Percentiles rank a stretch among this genome's conserved stretches.
These are phyloP conservation scores for Spodoptera picta DNA, from an alignment of 2,888 invertebrate species.

Conservation along the genomic window DNA sequence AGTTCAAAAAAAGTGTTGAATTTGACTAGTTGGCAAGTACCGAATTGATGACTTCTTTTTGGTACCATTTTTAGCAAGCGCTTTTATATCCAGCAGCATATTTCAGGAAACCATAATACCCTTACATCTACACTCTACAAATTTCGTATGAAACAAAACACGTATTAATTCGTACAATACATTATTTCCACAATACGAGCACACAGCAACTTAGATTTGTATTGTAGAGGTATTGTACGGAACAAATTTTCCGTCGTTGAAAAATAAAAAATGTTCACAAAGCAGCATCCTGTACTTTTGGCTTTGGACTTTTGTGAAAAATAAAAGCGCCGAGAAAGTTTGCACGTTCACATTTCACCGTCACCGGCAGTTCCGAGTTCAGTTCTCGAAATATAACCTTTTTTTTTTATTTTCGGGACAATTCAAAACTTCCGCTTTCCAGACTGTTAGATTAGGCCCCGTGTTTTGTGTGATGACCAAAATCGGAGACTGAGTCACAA, in stretches of 20 bases:
- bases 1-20: too few relatives aligned
- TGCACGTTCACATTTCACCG: slow-evolving; percentile 52
- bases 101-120: too few relatives aligned
- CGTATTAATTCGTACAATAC: neutral
- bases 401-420: slow-evolving; percentile 27
- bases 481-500: neutral
- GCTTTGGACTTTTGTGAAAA: slow-evolving; percentile 52
- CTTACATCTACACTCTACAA: neutral
- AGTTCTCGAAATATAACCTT: slow-evolving; percentile 37
- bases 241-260: slow-evolving; percentile 38
- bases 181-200: slow-evolving; percentile 14
- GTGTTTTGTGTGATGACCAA: slow-evolving; percentile 14
- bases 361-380: slow-evolving; percentile 47
- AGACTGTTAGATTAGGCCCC: neutral
- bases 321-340: slow-evolving; percentile 51
- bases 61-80: too few relatives aligned
- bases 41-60: too few relatives aligned
- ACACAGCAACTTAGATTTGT: slow-evolving; percentile 37
- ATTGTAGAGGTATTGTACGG: slow-evolving; percentile 20
- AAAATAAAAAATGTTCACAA: slow-evolving; percentile 49
- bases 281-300: slow-evolving; percentile 46
- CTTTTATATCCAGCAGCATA: too few relatives aligned
- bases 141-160: neutral
- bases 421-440: slow-evolving; percentile 35
- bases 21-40: too few relatives aligned